These are phyloP conservation scores for Philypnodon macrostomus DNA, from an alignment of 2,797 vertebrate species.

Conservation along the genomic window DNA sequence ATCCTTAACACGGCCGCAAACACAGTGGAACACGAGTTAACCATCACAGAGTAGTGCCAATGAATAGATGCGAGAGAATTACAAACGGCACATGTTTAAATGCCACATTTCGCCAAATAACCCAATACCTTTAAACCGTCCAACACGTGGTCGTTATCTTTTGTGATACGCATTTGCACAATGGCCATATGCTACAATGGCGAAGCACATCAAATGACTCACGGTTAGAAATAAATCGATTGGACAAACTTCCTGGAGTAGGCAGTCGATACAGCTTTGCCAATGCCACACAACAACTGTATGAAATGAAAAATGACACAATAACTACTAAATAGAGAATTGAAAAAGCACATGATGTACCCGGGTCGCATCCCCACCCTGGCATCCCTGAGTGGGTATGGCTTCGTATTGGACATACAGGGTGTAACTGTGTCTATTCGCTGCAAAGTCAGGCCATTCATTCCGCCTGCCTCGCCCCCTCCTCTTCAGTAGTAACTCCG, in stretches of 20 bases:
- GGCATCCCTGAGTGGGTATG: conserved; percentile 2
- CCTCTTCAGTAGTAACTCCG: neutral
- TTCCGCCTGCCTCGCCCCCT: conserved; percentile 12
- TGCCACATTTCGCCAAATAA: too few species aligned
- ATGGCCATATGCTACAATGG: conserved; percentile 15
- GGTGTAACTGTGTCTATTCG: conserved; percentile 10
- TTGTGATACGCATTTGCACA: conserved; percentile 8
- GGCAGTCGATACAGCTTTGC: conserved; percentile 3
- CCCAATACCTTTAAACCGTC: neutral
- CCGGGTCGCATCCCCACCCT: conserved; percentile 3
- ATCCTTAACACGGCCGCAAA: neutral
- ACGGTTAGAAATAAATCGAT: neutral
- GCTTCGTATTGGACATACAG: neutral
- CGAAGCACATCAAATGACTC: neutral
- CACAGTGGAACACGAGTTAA: neutral
- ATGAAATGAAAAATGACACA: conserved; percentile 8
- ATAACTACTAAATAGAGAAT: conserved; percentile 1
- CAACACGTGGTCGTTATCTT: neutral
- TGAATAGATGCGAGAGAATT: too few species aligned
- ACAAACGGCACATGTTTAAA: too few species aligned
- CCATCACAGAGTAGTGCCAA: neutral
- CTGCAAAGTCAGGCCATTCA: conserved; percentile 25
- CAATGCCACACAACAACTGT: neutral
- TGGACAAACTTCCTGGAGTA: neutral
- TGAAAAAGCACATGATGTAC: conserved; percentile 37